Conservation (phyloP, 2,113 vertebrate species). For the Phalacrocorax brasilianus region DNA sequence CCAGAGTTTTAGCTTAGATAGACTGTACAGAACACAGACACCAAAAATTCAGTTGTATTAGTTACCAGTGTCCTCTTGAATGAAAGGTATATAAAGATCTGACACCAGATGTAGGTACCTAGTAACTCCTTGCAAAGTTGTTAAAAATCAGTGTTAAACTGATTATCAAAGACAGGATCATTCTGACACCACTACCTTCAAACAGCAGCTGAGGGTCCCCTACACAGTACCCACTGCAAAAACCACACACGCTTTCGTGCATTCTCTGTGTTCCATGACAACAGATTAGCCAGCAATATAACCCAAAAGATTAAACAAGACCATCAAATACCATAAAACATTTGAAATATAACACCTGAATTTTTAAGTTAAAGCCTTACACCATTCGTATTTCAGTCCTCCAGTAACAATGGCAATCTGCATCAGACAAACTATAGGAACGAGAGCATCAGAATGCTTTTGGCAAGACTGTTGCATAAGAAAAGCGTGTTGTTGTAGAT, state of each 20-base stretch:
- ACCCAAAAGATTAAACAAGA: background rate
- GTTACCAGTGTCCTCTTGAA: background rate
- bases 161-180: background rate
- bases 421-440: background rate
- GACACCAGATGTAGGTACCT: background rate
- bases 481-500: background rate
- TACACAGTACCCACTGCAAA: background rate
- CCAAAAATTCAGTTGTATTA: background rate
- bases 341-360: background rate
- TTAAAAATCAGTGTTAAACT: background rate
- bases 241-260: background rate
- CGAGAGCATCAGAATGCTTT: background rate
- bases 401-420: background rate
- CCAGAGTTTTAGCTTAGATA: background rate
- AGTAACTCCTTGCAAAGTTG: background rate
- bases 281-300: background rate
- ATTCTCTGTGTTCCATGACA: background rate
- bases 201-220: background rate
- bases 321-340: background rate
- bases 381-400: background rate
- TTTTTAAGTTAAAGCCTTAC: background rate
- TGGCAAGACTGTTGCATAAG: background rate
- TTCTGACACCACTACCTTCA: background rate
- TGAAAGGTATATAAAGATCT: background rate
- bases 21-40: background rate